Evolutionary conservation across 2,113 vertebrate species (phyloP), one percentile per base, ranked within the genome.

Genomic region (Vanacampus margaritifer): DNA sequence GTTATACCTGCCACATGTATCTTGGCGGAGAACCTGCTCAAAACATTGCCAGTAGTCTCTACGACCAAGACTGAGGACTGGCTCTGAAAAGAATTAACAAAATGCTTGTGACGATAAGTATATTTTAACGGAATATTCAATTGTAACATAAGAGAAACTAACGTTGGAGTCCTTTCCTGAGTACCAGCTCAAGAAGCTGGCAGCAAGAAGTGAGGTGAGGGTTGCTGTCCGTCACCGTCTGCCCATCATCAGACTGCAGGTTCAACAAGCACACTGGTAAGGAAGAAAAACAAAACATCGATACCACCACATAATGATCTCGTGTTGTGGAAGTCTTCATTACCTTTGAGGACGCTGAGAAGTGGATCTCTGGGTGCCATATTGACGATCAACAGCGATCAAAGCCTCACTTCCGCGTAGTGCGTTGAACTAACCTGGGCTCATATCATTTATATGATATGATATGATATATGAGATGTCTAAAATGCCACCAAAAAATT

Each of bases 41-140:
- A 95, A 85, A 74, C 93, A 94, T 26, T 93, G 91, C 94, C 94
- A 95, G 73, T 93, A 95, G 82, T 95, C 94, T 84, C 92, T 89
- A 58, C 88, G 88, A 8, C 87, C 86, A 79, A 95, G 86, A 23
- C 89, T 91, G 75, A 94, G 88, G 14, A 92, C 79, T 0, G 93
- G 90, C 50, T 95, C 94, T 95, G 79, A 0, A 68, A 60, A 35
- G 7, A 68, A 32, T 32, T 2, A 32, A 32, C 28, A 32, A 32
- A 32, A 32, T 32, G 28, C 28, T 32, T 32, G 28, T 32, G 2
- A 32, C 4, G 2, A 32, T 32, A n/a, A n/a, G n/a, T n/a, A n/a
- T 32, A 2, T 32, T 32, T 32, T 32, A 32, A 32, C 2, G 54
- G 7, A 57, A 1, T 28, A 7, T 1, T 0, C 16, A 17, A 46